phyloP scores from a whole-genome alignment of 2,888 invertebrate genomes.

The Mesorhabditis spiculigera region DNA sequence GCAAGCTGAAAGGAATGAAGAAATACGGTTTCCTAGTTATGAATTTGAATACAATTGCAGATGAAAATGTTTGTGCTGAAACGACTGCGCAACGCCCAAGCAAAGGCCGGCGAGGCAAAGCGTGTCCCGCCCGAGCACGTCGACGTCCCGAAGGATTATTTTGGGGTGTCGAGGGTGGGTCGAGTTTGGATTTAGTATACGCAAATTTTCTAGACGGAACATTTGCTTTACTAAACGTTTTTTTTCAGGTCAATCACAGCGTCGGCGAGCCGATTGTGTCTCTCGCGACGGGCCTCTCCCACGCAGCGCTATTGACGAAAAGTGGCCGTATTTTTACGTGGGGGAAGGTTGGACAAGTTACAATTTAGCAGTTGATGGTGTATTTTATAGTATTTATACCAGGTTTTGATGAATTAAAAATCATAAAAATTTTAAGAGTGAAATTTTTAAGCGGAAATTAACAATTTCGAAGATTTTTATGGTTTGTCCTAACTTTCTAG shows the following conservation, averaged over 20 bases:
- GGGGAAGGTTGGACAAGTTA: constrained; percentile 37
- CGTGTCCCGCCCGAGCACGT: neutral
- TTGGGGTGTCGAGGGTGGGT: neutral
- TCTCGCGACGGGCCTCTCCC: constrained; percentile 47
- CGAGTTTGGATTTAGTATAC: neutral
- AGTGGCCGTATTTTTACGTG: constrained; percentile 48
- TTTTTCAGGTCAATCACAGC: neutral
- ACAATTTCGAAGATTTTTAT: too few relatives aligned
- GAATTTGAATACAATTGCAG: neutral
- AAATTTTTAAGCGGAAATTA: too few relatives aligned
- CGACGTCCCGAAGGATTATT: constrained; percentile 4
- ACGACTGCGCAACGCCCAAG: constrained; percentile 27
- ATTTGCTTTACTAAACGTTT: neutral
- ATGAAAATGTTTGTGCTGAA: constrained; percentile 42
- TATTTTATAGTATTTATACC: too few relatives aligned
- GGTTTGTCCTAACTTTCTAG: too few relatives aligned
- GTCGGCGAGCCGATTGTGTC: constrained; percentile 13
- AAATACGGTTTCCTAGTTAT: too few relatives aligned
- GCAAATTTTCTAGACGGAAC: neutral
- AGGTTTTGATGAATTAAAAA: too few relatives aligned
- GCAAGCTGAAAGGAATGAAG: too few relatives aligned
- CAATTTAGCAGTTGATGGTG: neutral
- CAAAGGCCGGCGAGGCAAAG: constrained; percentile 11
- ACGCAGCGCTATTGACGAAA: constrained; percentile 43
- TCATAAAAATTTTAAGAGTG: too few relatives aligned